A percentile compares a stretch with the other conserved stretches of the same genome.
Conservation (phyloP, 2,113 vertebrate species). For the Centropus bengalensis region DNA sequence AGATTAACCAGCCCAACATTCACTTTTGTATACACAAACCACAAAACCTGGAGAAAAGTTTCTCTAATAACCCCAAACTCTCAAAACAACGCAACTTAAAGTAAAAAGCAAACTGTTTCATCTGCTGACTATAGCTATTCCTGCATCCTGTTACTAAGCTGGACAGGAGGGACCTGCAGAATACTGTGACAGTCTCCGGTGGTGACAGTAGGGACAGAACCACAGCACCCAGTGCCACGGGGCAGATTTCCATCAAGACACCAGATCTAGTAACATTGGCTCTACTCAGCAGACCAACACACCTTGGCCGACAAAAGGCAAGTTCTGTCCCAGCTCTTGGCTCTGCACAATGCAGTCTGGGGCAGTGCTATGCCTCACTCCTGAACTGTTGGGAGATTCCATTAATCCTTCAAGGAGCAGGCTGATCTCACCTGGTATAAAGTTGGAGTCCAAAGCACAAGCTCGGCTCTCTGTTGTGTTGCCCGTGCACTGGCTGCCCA, state of each 20-base stretch:
- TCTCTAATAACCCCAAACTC: not conserved
- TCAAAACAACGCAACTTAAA: not conserved
- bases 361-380: accelerated
- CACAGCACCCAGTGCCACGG: not conserved
- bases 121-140: not conserved
- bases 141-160: not conserved
- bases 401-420: not conserved
- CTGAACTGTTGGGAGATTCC: not conserved
- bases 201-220: not conserved
- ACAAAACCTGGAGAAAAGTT: not conserved
- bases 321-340: not conserved
- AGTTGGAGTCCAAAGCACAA: conserved; percentile 88
- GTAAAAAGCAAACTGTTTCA: not conserved
- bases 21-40: not conserved
- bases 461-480: conserved; percentile 87
- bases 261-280: not conserved
- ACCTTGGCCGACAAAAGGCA: not conserved
- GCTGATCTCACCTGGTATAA: conserved; percentile 88
- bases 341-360: not conserved
- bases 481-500: conserved; percentile 90
- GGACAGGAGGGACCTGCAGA: not conserved
- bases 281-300: not conserved
- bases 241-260: not conserved
- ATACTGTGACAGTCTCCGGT: not conserved
- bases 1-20: not conserved